Base-by-base conservation (phyloP, 1,140 invertebrate genomes). In the Cyrtorhinus lividipennis region DNA sequence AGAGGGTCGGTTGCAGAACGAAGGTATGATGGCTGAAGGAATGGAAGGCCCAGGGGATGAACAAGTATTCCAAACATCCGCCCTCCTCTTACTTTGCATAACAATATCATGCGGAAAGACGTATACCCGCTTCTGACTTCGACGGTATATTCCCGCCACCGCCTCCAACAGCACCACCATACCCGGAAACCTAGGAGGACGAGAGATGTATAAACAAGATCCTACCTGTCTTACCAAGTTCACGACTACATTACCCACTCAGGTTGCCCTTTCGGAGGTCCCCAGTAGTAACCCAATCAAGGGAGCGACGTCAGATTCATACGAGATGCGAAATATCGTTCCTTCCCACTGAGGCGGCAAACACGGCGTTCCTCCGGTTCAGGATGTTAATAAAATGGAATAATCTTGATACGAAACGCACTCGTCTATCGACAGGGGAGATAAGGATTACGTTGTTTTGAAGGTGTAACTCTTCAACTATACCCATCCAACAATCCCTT, bases 171-270 rank as follows among this genome's bases (percentile, higher is more conserved):
- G n/a, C n/a, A 53, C 3, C 10, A 13, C 20, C 48, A 12, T 53
- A 53, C 20, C 48, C 48, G n/a, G 58, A 59, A 30, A 30, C 25
- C 58, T 30, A 23, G 25, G n/a, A 59, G 26, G 24, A 18, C 24
- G 58, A 30, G 24, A 59, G 26, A 59, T 26, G 58, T 59, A 59
- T 59, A 59, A 59, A 59, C 58, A 59, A 27, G 58, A 59, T 18
- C 26, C 24, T 30, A 59, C 58, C 58, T 59, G 58, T 59, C 24
- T 59, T 59, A 59, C 27, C n/a, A 30, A 25, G 25, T 59, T 59
- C 38, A 12, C 24, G 24, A n/a, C 58, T 27, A 27, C 38, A 53
- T 53, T 20, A 53, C 20, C 48, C 20, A 53, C 48, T 20, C 12
- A n/a, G n/a, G 10, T 12, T 12, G 12, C 20, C 20, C 12, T 53